Conservation (phyloP, 2,113 vertebrate species). For the Mobula birostris region DNA sequence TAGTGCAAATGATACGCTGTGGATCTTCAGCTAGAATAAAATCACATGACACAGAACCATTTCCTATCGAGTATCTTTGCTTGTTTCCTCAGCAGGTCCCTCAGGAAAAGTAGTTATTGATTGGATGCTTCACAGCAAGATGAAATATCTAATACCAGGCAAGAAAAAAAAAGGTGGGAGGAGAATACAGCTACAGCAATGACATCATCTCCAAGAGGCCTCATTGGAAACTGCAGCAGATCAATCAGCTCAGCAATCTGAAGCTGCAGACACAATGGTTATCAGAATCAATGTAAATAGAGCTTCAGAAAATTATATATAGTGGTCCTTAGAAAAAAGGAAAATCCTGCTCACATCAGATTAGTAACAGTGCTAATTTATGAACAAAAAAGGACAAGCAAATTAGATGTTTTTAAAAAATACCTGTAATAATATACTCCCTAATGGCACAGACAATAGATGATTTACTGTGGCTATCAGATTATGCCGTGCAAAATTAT, state of each 20-base stretch:
- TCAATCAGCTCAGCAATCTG: constrained; percentile 85
- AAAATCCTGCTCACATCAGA: neutral
- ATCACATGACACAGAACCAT: constrained; percentile 54
- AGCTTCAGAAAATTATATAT: neutral
- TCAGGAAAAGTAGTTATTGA: constrained; percentile 72
- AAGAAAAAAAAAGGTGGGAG: constrained; percentile 65
- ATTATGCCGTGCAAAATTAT: neutral
- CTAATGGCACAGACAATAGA: neutral
- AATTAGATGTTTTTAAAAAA: neutral
- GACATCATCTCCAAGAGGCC: constrained; percentile 69
- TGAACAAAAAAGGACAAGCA: neutral
- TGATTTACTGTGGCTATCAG: constrained; percentile 24
- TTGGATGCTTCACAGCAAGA: constrained; percentile 82
- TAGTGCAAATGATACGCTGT: constrained; percentile 45
- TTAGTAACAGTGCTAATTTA: neutral
- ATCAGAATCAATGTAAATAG: constrained; percentile 32
- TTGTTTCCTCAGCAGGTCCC: constrained; percentile 68
- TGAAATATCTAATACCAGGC: constrained; percentile 81
- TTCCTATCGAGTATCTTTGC: constrained; percentile 57
- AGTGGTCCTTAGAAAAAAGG: neutral
- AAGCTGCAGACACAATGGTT: constrained; percentile 59
- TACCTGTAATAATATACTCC: neutral
- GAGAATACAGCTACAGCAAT: constrained; percentile 79
- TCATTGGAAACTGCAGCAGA: constrained; percentile 85
- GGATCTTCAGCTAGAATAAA: constrained; percentile 58